Base-by-base conservation (phyloP, 2,888 invertebrate species). In the Parasteatoda lunata region DNA sequence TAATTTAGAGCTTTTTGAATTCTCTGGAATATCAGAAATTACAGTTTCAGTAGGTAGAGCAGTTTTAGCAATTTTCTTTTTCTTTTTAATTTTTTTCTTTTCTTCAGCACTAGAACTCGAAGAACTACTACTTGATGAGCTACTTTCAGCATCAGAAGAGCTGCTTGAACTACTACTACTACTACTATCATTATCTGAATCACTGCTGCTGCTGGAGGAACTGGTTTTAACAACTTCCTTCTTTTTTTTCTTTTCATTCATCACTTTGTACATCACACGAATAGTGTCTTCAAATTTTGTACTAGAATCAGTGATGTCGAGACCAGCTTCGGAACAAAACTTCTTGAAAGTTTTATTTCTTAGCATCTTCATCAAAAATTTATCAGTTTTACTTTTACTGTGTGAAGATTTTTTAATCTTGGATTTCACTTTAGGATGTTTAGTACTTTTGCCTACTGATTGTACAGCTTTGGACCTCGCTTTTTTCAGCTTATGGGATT, bases 321-420 rank as follows among this genome's bases (percentile, higher is more conserved):
- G 7, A 30, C 75, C 84, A 9, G 79, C 8, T 59, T 73, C 68
- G 5, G 45, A 48, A 30, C 73, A 84, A 8, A 78, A 13, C 30
- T 85, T 80, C 52, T 76, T 75, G 48, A 80, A 85, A 65, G 79
- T 54, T 76, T 85, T 85, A 30, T 80, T 68, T 75, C 80, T 77
- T 66, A 86, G 5, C 77, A 81, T 86, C 30, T 72, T 59, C 48
- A 77, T 49, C 52, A 77, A 49, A 5, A 81, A 49, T 66, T 86
- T 82, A 64, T 77, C 81, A 48, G 70, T 71, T 78, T 71, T 78
- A 59, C 15, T 59, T 78, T 71, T 78, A n/a, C 59, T 30, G 2
- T 30, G 30, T 30, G 30, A 30, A 1, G 30, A 30, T 30, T 30
- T 30, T 30, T 30, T 30, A 30, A 30, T 30, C 30, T 30, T 30